These are phyloP conservation scores for Pangasius krempfi DNA, from an alignment of 2,797 vertebrate species.

Conservation along the genomic window DNA sequence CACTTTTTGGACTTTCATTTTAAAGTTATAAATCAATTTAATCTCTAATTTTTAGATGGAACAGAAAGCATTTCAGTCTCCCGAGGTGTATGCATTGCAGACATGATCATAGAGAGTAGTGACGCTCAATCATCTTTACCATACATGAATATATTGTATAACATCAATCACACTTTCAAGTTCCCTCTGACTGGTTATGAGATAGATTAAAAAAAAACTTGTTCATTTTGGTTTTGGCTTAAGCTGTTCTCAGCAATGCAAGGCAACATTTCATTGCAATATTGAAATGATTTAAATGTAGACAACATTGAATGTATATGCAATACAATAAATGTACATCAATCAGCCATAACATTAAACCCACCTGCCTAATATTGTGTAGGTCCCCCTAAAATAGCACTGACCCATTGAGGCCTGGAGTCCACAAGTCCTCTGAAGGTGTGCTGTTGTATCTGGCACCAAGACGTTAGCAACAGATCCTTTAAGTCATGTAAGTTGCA, in stretches of 20 bases:
- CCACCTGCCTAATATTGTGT: no score
- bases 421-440: no score
- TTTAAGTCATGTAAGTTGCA: no score
- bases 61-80: background rate
- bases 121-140: background rate
- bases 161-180: constrained; percentile 6
- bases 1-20: background rate
- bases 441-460: no score
- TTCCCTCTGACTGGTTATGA: background rate
- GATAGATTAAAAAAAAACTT: no score
- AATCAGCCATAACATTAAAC: no score
- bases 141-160: background rate
- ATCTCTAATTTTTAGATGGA: background rate
- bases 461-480: no score
- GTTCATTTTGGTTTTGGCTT: background rate
- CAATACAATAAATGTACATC: background rate
- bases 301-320: background rate
- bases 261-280: background rate
- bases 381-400: no score
- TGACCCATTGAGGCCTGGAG: no score
- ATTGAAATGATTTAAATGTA: background rate
- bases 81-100: background rate
- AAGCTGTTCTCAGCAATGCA: background rate
- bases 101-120: background rate
- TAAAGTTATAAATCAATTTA: background rate